A percentile compares a stretch with the other conserved stretches of the same genome.
phyloP scores from a whole-genome alignment of 2,113 vertebrate species.

The Gymnorhina tibicen region DNA sequence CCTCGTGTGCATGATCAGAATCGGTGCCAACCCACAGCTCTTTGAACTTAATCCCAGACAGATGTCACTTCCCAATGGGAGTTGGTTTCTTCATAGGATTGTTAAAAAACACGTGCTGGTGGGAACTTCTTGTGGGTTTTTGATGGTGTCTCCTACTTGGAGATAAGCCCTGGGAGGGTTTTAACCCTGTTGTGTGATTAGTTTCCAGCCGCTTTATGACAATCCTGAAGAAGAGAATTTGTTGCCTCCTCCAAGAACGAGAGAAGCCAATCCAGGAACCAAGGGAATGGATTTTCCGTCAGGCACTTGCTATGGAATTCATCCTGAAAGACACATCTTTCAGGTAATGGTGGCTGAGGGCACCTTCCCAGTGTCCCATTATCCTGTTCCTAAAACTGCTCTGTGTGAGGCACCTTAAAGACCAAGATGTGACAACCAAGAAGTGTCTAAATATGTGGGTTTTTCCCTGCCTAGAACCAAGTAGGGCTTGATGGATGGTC shows the following conservation, averaged over 20 bases:
- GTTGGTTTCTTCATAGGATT: not conserved
- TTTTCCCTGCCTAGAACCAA: not conserved
- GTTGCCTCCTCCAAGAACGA: not conserved
- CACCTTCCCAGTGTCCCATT: too few relatives aligned
- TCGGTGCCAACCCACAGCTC: not conserved
- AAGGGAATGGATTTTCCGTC: not conserved
- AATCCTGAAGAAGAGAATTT: not conserved
- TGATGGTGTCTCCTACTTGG: not conserved
- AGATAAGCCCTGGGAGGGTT: not conserved
- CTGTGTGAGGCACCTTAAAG: not conserved
- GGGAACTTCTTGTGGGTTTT: not conserved
- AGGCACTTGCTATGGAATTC: not conserved
- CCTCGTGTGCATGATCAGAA: not conserved
- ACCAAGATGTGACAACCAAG: not conserved
- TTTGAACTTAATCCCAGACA: not conserved
- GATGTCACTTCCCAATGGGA: not conserved
- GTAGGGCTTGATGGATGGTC: not conserved
- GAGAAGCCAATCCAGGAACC: not conserved
- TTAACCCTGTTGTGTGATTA: not conserved
- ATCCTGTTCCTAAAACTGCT: not conserved
- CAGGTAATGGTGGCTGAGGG: not conserved
- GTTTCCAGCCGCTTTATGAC: not conserved
- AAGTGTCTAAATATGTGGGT: rapidly evolving
- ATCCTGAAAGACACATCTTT: not conserved
- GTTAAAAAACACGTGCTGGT: not conserved